Base-by-base conservation (phyloP, 2,113 vertebrate species). In the Trinectes maculatus region DNA sequence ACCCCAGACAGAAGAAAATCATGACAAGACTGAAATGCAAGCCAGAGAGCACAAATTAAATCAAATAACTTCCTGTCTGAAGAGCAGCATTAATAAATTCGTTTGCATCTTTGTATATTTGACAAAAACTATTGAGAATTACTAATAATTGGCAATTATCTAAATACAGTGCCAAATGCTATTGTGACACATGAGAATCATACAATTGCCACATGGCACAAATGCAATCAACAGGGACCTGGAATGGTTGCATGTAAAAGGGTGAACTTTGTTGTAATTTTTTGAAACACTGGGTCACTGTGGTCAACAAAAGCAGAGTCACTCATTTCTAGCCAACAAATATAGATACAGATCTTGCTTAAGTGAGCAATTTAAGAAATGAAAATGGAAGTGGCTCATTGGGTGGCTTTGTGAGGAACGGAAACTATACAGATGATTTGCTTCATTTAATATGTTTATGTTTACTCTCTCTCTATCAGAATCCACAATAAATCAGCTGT, bases 1-100 rank as follows among this genome's bases (percentile, higher is more conserved):
- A 77, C 37, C 37, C 51, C 19, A 60, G 49, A 77, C 56, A 69
- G 52, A 77, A 42, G 26, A 57, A 42, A 75, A 79, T 80, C 65
- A 72, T 77, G 71, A 88, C 77, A 79, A 34, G 25, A 71, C 55
- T 65, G 42, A 71, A 72, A 73, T 58, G 52, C 42, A 77, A 68
- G 76, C 53, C 71, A 71, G 22, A 66, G 51, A 85, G 77, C 34
- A 70, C 18, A 58, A 66, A 80, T 78, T 80, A 52, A 69, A 82
- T 64, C 58, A 49, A 70, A 76, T 68, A 48, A 64, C 76, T 21
- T 24, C 10, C 19, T 62, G 21, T 28, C 65, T 29, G 52, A 59
- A 39, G 28, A 37, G 28, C 37, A 55, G 25, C 18, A 42, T 54
- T 16, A 43, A 3, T 43, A 4, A 42, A 31, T 22, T 9, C 37